Conservation (phyloP, 1,140 invertebrate genomes). For the Spodoptera frugiperda region DNA sequence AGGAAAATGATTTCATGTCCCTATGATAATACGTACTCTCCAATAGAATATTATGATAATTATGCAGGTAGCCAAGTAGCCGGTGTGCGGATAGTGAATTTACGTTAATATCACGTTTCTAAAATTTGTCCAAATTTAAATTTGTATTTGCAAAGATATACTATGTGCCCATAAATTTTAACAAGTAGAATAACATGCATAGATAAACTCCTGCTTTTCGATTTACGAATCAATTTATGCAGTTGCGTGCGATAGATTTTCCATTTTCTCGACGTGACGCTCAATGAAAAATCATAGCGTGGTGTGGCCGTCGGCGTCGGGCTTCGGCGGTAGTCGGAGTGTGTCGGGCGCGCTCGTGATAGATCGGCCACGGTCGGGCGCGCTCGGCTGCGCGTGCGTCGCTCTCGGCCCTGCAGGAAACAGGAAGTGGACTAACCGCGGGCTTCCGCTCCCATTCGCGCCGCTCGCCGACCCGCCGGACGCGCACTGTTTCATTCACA, state of each 20-base stretch:
- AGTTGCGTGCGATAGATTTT: slow-evolving; percentile 26
- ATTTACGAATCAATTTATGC: slow-evolving; percentile 26
- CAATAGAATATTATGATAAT: background rate
- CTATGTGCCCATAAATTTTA: slow-evolving; percentile 26
- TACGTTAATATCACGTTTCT: background rate
- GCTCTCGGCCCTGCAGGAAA: slow-evolving; percentile 80
- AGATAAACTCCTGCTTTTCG: background rate
- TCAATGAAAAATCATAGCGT: slow-evolving; percentile 41
- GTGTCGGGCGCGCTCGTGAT: slow-evolving; percentile 50
- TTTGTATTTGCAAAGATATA: slow-evolving; percentile 3
- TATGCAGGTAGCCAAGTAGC: slow-evolving; percentile 1
- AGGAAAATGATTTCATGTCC: too few relatives aligned
- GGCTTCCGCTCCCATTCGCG: slow-evolving; percentile 84
- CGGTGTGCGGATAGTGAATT: background rate
- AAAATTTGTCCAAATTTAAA: slow-evolving; percentile 13
- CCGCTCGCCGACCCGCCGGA: slow-evolving; percentile 69
- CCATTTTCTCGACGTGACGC: slow-evolving; percentile 36
- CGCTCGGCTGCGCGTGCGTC: slow-evolving; percentile 76
- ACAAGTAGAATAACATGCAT: slow-evolving; percentile 44
- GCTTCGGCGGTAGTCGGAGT: slow-evolving; percentile 37
- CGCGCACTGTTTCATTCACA: slow-evolving; percentile 78
- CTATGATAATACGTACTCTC: too few relatives aligned
- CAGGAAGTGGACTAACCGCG: slow-evolving; percentile 85
- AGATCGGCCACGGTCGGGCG: slow-evolving; percentile 64
- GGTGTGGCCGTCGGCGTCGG: background rate